Conservation (phyloP, 2,113 vertebrate species). For the Ariopsis seemanni region DNA sequence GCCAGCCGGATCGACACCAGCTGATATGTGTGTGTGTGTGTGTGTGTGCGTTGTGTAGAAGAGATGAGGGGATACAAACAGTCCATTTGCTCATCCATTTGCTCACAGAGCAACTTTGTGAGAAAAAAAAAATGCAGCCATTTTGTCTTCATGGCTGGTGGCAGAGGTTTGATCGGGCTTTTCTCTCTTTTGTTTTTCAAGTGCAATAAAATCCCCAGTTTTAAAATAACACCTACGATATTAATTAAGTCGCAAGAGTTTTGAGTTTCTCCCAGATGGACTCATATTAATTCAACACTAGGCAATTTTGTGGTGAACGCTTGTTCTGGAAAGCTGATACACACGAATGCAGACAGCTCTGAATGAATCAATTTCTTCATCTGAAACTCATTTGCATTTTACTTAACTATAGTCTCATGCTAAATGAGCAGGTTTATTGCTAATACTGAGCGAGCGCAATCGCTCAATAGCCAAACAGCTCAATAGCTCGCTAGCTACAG, state of each 20-base stretch:
- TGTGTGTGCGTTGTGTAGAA: slow-evolving; percentile 17
- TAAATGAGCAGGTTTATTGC: background rate
- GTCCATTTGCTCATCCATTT: slow-evolving; percentile 27
- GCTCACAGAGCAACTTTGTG: slow-evolving; percentile 31
- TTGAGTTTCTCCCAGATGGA: background rate
- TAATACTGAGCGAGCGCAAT: background rate
- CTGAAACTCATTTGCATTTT: background rate
- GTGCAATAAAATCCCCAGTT: background rate
- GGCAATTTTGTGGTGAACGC: background rate
- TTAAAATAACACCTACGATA: background rate
- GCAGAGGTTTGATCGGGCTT: background rate
- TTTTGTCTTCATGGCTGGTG: background rate
- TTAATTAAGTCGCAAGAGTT: background rate
- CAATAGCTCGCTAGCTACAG: background rate
- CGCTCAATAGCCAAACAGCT: background rate
- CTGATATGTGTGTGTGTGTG: slow-evolving; percentile 42
- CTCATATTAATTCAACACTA: background rate
- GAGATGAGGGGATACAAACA: slow-evolving; percentile 19
- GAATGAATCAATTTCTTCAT: background rate
- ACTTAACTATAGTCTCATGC: background rate
- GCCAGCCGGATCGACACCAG: slow-evolving; percentile 49
- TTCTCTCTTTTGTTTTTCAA: background rate
- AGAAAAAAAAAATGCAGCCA: background rate
- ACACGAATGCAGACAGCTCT: background rate
- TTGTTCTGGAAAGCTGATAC: background rate